Base-by-base conservation (phyloP, 2,888 invertebrate species). In the Cyrtodaria siliqua region DNA sequence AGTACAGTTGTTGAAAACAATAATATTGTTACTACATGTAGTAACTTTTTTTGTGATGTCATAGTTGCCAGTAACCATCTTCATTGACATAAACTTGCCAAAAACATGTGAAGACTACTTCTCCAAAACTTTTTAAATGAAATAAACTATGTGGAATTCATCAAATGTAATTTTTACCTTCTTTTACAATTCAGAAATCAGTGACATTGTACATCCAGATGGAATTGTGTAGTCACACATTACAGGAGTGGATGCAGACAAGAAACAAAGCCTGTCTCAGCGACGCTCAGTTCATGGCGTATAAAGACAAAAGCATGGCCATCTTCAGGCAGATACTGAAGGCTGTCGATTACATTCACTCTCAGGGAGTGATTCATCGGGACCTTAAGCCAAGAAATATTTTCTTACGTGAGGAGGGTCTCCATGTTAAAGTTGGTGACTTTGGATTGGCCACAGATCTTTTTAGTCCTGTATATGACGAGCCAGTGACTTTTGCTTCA, bases 311-410 rank as follows among this genome's bases (percentile, higher is more conserved):
- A 18, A 89, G 86, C 73, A 86, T 88, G 72, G 79, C 76, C 62
- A 95, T 97, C 92, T 95, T 96, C 64, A 94, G 94, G 9, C 96
- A 97, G 92, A 93, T 97, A 69, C 94, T 96, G 2, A 94, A 93
- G 77, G 97, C 96, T 0, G 93, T 97, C 20, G 94, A 96, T 83
- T 97, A 96, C 86, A 96, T 97, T 68, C 97, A 97, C 92, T 95
- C 95, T 0, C 94, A 95, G 59, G 95, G 95, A 4, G 95, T 97
- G 44, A 96, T 97, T 26, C 97, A 97, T 91, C 96, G 97, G 89
- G 97, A 97, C 88, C 87, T 92, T 4, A 91, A 95, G 87, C 91
- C 92, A n/a, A 84, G 86, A 53, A 92, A 92, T 70, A 90, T 91
- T 33, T 92, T 91, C 75, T 83, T 91, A n/a, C 79, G 79, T 9